Base-by-base conservation (phyloP, 2,888 invertebrate genomes). In the Megalurothrips usitatus region DNA sequence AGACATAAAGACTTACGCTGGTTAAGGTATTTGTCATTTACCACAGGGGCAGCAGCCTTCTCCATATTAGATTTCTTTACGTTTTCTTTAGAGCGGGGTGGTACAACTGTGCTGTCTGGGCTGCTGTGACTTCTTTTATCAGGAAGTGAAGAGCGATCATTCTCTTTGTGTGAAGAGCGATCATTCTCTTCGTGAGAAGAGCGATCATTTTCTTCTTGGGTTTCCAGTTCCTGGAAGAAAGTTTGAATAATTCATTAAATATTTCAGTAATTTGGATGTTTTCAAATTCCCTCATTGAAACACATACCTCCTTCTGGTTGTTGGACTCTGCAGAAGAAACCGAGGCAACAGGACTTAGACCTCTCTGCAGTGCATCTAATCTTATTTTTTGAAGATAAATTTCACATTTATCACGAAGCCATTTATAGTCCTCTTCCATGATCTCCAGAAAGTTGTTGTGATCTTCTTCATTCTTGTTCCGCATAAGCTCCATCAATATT, bases 391-490 rank as follows among this genome's bases (percentile, higher is more conserved):
- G 58, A 14, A 58, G n/a, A n/a, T 19, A 58, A n/a, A 75, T 23
- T 11, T 75, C 68, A 75, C 68, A 75, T 75, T 75, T 75, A 75
- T 75, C 68, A 23, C 68, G n/a, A 10, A 75, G 68, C 68, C 68
- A 75, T 4, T 26, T 26, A 11, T 75, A 75, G 26, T 75, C 68
- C 23, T 75, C 68, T 1, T 75, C 68, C 68, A 75, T 75, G 12
- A 75, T 75, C 12, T 75, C 68, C 9, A 75, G 68, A 26, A 75
- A 75, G 26, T 75, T 75, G 26, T 75, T 26, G 23, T 75, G 68
- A 26, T 75, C 68, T 26, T 75, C 68, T 75, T 75, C 68, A 75
- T 11, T 75, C 26, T 75, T 75, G 26, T 75, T 75, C 1, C 68
- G 23, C 68, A 75, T 75, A 0, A 75, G 26, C 12, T 75, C 68